Conservation (phyloP, 2,888 invertebrate genomes). For the Ypsolopha sequella region DNA sequence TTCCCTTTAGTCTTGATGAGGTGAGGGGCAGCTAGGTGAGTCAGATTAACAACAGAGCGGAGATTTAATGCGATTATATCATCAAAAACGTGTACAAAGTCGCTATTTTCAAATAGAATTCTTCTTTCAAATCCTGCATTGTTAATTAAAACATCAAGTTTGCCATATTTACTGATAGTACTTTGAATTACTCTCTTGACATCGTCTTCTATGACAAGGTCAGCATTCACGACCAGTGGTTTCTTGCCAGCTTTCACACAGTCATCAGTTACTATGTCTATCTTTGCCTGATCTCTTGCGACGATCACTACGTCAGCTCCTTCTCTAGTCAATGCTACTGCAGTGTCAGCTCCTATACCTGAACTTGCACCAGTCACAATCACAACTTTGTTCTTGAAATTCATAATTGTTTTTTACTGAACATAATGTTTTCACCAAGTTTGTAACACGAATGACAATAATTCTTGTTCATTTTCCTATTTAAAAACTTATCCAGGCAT, state of each 20-base stretch:
- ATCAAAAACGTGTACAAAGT: constrained; percentile 23
- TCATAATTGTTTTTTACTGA: constrained; percentile 16
- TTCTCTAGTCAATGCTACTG: constrained; percentile 26
- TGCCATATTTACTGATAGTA: constrained; percentile 20
- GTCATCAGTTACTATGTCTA: constrained; percentile 22
- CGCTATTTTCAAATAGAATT: constrained; percentile 16
- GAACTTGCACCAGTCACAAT: constrained; percentile 44
- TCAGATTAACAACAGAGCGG: constrained; percentile 21
- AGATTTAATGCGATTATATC: constrained; percentile 24
- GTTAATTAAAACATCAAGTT: constrained; percentile 25
- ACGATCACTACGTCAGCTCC: constrained; percentile 33
- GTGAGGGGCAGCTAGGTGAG: constrained; percentile 23
- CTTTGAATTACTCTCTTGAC: constrained; percentile 16
- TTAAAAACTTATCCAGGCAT: too few relatives aligned
- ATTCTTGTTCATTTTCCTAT: too few relatives aligned
- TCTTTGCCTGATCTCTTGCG: constrained; percentile 31
- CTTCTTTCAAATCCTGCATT: constrained; percentile 19
- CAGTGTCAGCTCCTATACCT: constrained; percentile 35
- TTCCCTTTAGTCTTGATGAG: constrained; percentile 27
- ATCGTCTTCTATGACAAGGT: constrained; percentile 21
- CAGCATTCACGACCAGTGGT: constrained; percentile 19
- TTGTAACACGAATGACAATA: too few relatives aligned
- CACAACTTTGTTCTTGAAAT: constrained; percentile 34
- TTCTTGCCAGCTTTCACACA: constrained; percentile 21
- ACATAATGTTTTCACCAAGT: too few relatives aligned